Conservation (phyloP, 2,113 vertebrate species). For the Nerophis lumbriciformis region DNA sequence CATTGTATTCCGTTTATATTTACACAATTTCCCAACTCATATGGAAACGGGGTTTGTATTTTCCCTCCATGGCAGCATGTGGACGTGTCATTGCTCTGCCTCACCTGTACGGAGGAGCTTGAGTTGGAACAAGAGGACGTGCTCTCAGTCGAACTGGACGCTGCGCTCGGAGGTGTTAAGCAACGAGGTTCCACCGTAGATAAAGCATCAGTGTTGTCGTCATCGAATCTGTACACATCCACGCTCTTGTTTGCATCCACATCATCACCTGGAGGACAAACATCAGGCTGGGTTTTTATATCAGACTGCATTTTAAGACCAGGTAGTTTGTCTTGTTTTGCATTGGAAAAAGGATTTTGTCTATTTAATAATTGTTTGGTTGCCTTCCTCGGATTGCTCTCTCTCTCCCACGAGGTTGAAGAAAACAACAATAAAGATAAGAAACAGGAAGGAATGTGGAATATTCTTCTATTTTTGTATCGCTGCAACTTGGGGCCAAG, state of each 20-base stretch:
- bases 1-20: too few species aligned
- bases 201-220: constrained; percentile 88
- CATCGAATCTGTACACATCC: constrained; percentile 82
- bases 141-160: constrained; percentile 75
- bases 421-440: constrained; percentile 2
- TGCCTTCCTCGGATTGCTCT: not conserved
- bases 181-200: constrained; percentile 84
- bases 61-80: not conserved
- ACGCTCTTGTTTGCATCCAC: constrained; percentile 71
- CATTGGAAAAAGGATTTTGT: not conserved
- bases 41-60: too few species aligned
- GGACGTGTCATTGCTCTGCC: not conserved
- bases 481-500: not conserved
- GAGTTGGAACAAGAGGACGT: constrained; percentile 55
- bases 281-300: not conserved
- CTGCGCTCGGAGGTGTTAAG: constrained; percentile 79
- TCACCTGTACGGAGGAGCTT: constrained; percentile 44
- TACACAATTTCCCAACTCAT: too few species aligned
- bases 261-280: constrained; percentile 69
- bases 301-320: not conserved
- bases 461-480: not conserved
- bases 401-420: not conserved
- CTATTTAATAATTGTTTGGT: constrained; percentile 3
- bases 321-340: not conserved
- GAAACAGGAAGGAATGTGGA: constrained; percentile 3